A percentile compares a stretch with the other conserved stretches of the same genome.
These are phyloP conservation scores for Tetragonula carbonaria DNA, from an alignment of 2,888 invertebrate species.

Conservation along the genomic window DNA sequence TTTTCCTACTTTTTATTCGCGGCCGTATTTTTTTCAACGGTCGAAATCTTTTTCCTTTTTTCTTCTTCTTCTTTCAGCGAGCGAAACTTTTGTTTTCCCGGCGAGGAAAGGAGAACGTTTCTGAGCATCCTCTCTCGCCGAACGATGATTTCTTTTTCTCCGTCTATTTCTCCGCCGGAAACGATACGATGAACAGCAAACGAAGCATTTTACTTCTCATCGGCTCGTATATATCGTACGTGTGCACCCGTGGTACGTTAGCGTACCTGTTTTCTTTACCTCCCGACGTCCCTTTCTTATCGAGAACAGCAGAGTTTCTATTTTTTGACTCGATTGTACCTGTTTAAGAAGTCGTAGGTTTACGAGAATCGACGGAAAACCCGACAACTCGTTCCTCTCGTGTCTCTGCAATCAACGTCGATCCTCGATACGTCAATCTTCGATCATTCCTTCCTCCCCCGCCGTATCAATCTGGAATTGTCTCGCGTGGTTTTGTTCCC, in stretches of 20 bases:
- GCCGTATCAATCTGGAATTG: constrained; percentile 16
- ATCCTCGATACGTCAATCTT: constrained; percentile 20
- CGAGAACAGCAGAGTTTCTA: constrained; percentile 66
- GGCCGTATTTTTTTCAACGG: not conserved
- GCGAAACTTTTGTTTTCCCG: not conserved
- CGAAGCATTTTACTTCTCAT: constrained; percentile 53
- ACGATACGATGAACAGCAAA: not conserved
- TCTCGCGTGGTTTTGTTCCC: not conserved
- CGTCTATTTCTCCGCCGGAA: not conserved
- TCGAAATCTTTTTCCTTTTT: not conserved
- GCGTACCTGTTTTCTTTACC: constrained; percentile 65
- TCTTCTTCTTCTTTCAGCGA: not conserved
- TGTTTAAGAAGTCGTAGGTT: constrained; percentile 63
- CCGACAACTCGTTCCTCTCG: constrained; percentile 39
- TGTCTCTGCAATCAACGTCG: not conserved
- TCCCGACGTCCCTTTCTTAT: constrained; percentile 52
- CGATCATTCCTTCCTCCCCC: constrained; percentile 21
- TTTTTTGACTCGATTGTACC: constrained; percentile 74
- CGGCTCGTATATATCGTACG: constrained; percentile 48
- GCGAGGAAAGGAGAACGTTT: constrained; percentile 7
- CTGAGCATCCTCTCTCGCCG: not conserved
- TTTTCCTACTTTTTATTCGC: constrained; percentile 41
- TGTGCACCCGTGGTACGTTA: constrained; percentile 38
- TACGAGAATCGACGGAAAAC: constrained; percentile 39
- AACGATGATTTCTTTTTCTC: not conserved